These are phyloP conservation scores for Alexandromys fortis DNA, from an alignment of 2,113 vertebrate species.

Conservation along the genomic window DNA sequence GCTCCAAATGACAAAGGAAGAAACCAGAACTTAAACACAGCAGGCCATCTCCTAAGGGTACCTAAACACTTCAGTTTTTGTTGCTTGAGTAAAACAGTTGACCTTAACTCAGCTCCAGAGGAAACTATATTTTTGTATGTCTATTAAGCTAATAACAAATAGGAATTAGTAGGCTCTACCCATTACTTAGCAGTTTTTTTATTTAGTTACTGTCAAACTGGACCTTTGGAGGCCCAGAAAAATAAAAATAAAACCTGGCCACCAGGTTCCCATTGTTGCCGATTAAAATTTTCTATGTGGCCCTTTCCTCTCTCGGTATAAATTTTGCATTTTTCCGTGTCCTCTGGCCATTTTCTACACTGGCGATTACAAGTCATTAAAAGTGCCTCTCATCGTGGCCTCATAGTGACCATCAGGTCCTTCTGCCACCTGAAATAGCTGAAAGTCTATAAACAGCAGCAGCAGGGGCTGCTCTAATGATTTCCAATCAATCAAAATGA, in stretches of 20 bases:
- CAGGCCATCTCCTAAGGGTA: not conserved
- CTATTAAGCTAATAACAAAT: slow-evolving; percentile 39
- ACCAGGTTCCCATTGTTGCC: not conserved
- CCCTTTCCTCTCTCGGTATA: not conserved
- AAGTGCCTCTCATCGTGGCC: not conserved
- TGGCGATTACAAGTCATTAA: slow-evolving; percentile 32
- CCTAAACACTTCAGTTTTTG: not conserved
- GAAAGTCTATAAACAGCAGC: not conserved
- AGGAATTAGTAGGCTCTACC: not conserved
- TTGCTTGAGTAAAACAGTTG: slow-evolving; percentile 29
- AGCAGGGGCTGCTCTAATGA: not conserved
- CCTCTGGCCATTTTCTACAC: not conserved
- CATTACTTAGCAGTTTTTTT: slow-evolving; percentile 15
- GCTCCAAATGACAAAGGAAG: not conserved
- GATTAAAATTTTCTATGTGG: not conserved
- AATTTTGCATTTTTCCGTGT: not conserved
- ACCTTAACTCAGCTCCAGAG: not conserved
- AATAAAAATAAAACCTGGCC: not conserved
- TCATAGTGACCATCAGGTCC: not conserved
- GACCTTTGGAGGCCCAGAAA: slow-evolving; percentile 10
- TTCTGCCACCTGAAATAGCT: not conserved
- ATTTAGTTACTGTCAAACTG: slow-evolving; percentile 54
- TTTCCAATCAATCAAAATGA: slow-evolving; percentile 14
- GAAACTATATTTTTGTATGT: not conserved
- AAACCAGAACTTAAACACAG: not conserved